A percentile compares a stretch with the other conserved stretches of the same genome.
phyloP scores from a whole-genome alignment of 2,113 vertebrate genomes.

The Phaethornis superciliosus region DNA sequence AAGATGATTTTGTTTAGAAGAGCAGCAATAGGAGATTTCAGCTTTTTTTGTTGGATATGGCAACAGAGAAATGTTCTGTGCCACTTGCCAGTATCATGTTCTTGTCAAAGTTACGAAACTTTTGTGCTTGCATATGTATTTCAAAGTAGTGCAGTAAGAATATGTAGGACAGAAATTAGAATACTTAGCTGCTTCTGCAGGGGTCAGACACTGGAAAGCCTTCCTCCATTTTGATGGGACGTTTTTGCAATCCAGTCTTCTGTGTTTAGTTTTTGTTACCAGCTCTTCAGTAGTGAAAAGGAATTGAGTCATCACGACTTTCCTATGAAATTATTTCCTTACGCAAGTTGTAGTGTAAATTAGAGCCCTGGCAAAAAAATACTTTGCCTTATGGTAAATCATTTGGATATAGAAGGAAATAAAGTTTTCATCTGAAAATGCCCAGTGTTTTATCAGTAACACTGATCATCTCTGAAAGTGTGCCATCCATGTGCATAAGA shows the following conservation, averaged over 20 bases:
- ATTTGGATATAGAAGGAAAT: not conserved
- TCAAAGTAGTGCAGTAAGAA: not conserved
- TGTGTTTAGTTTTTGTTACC: not conserved
- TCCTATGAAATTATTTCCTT: not conserved
- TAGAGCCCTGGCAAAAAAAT: not conserved
- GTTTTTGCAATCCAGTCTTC: not conserved
- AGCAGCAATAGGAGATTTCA: not conserved
- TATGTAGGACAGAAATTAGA: not conserved
- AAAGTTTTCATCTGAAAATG: not conserved
- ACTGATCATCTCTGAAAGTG: not conserved
- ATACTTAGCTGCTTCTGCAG: not conserved
- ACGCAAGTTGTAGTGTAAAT: not conserved
- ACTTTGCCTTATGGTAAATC: not conserved
- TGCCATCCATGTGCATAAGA: accelerated
- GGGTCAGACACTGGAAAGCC: not conserved
- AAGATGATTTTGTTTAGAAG: not conserved
- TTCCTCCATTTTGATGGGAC: not conserved
- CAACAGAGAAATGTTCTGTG: not conserved
- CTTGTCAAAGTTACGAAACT: not conserved
- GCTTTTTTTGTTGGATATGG: not conserved
- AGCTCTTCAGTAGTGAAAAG: not conserved
- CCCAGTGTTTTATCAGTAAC: not conserved
- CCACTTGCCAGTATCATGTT: not conserved
- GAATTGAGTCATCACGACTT: not conserved
- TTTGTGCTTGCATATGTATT: not conserved